These are phyloP conservation scores for Drosophila prolongata DNA, from an alignment of 2,888 invertebrate species.

Conservation along the genomic window DNA sequence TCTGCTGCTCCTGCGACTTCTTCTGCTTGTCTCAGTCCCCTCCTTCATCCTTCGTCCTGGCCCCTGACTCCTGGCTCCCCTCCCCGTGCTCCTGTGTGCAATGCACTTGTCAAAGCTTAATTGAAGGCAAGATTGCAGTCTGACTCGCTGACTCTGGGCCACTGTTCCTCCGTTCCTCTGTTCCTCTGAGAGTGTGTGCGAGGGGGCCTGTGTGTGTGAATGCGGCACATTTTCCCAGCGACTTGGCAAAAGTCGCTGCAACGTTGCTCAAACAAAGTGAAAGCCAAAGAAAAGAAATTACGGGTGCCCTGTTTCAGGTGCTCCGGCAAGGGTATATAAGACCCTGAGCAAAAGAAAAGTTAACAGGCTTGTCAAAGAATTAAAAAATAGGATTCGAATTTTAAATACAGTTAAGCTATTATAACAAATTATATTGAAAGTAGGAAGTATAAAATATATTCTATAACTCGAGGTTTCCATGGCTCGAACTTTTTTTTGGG, in stretches of 20 bases:
- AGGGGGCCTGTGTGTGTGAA: constrained; percentile 45
- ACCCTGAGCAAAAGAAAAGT: no score
- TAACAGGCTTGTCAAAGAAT: no score
- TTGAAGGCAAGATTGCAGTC: constrained; percentile 82
- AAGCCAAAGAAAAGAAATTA: constrained; percentile 78
- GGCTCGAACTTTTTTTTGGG: no score
- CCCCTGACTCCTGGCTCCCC: background rate
- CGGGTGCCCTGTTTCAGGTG: constrained; percentile 38
- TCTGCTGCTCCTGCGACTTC: constrained; percentile 29
- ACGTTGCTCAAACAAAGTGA: constrained; percentile 68
- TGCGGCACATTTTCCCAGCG: constrained; percentile 79
- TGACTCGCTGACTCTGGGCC: constrained; percentile 49
- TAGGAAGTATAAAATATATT: background rate
- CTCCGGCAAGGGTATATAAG: constrained; percentile 9
- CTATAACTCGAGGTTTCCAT: no score
- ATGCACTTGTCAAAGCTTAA: constrained; percentile 83
- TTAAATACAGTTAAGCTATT: no score
- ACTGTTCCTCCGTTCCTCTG: constrained; percentile 11
- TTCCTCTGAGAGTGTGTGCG: constrained; percentile 7
- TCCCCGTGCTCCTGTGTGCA: constrained; percentile 62
- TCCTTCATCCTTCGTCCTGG: constrained; percentile 4
- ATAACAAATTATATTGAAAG: background rate
- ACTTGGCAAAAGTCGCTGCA: constrained; percentile 78
- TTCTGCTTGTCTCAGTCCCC: constrained; percentile 39
- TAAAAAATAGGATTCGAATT: no score